Base-by-base conservation (phyloP, 2,113 vertebrate species). In the Capreolus pygargus region DNA sequence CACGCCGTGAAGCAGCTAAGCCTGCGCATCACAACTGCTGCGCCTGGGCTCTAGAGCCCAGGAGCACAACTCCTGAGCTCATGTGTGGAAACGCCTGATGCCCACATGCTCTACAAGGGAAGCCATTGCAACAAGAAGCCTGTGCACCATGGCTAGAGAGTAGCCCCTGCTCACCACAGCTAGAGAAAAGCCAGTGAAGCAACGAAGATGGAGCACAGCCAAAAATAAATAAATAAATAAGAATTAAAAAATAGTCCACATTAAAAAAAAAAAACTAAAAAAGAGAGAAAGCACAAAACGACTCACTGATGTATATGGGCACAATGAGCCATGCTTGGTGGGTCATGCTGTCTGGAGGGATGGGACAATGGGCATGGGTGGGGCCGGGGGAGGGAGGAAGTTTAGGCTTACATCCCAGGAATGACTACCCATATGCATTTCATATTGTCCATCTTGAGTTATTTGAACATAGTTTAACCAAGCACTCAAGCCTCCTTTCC, bases 111-210 rank as follows among this genome's bases (percentile, higher is more conserved):
- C 70, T 19, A 7, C 36, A 74, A 43, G 70, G 25, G 36, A 74
- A 23, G 36, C 36, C 70, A 7, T 3, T 16, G 28, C 70, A 6
- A 43, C 21, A 43, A 43, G 36, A 74, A 74, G 10, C 36, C 21
- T 23, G 70, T 0, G 0, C 11, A 39, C 70, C 21, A 39, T 0
- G 10, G 23, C 70, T 13, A 43, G 36, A 43, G 36, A 39, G 67
- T 3, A 74, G 36, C 67, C 36, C 67, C 36, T 74, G 67, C 21
- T 25, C 5, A 12, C 21, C 36, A 39, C 36, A 25, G 67, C 36
- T 36, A 39, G 36, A 74, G 70, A 25, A 39, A 36, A 39, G 70
- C 19, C 70, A 3, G n/a, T 70, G n/a, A 70, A 70, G 64, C 70
- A 25, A 25, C 21, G 7, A 39, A 74, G 70, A 43, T 43, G 4